Percentiles rank a stretch among this genome's conserved stretches.
Conservation (phyloP, 2,797 vertebrate genomes). For the Nannoperca australis region DNA sequence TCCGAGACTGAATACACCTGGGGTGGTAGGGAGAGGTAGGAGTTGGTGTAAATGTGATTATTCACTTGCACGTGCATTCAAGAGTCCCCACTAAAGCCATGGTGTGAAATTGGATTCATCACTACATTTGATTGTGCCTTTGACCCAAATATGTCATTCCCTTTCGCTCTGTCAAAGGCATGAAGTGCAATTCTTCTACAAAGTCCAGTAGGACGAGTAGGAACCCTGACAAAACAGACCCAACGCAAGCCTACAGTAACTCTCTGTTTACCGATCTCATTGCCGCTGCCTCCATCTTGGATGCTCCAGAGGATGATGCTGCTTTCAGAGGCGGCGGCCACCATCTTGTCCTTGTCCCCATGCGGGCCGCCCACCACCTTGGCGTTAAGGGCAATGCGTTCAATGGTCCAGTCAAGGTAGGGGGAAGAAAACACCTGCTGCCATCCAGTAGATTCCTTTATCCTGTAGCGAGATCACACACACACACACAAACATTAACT, state of each 20-base stretch:
- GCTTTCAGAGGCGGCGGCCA: constrained; percentile 94
- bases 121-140: not conserved
- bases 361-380: constrained; percentile 98
- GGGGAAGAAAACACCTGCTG: constrained; percentile 98
- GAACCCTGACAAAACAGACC: not conserved
- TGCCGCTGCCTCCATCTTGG: constrained; percentile 95
- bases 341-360: constrained; percentile 99
- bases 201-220: not conserved
- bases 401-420: constrained; percentile 94
- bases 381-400: constrained; percentile 95
- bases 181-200: not conserved
- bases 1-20: constrained; percentile 95
- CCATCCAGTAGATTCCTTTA: constrained; percentile 99
- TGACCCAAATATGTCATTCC: not conserved
- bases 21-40: not conserved
- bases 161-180: not conserved
- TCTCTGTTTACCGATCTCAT: constrained; percentile 89
- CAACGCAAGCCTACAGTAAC: not conserved
- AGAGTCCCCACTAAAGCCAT: not conserved
- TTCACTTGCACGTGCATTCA: not conserved
- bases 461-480: constrained; percentile 79
- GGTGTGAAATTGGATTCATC: not conserved
- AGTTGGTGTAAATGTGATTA: not conserved
- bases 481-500: not conserved
- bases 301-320: constrained; percentile 98